Conservation (phyloP, 2,113 vertebrate species). For the Glaucomys volans region DNA sequence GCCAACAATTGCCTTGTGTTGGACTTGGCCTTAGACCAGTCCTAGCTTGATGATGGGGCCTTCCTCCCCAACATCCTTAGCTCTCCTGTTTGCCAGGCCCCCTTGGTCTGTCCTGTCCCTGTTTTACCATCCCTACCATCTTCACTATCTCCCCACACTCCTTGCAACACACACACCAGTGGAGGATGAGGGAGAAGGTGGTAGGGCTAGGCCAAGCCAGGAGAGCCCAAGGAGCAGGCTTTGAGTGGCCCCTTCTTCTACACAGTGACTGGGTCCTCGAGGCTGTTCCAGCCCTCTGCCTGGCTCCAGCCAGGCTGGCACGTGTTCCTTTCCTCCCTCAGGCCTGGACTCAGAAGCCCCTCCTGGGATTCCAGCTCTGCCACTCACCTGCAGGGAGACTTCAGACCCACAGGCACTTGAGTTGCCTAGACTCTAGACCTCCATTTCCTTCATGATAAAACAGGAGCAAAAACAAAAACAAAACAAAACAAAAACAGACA, state of each 20-base stretch:
- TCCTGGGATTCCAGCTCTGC: background rate
- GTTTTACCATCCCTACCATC: background rate
- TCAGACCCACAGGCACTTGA: background rate
- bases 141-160: background rate
- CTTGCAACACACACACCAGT: accelerated
- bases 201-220: background rate
- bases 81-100: too few species aligned
- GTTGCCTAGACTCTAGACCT: background rate
- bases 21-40: background rate
- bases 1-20: too few species aligned
- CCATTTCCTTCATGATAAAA: background rate
- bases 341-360: background rate
- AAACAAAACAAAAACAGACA: too few species aligned
- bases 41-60: background rate
- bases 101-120: background rate
- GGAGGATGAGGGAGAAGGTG: accelerated
- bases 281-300: background rate
- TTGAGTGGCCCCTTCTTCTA: background rate
- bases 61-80: background rate
- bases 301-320: background rate
- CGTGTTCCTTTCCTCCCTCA: background rate
- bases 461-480: too few species aligned
- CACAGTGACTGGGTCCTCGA: accelerated
- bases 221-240: background rate
- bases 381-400: background rate